A percentile compares a stretch with the other conserved stretches of the same genome.
Evolutionary conservation across 2,888 invertebrate species (phyloP).

Genomic region (Pheosia tremula): DNA sequence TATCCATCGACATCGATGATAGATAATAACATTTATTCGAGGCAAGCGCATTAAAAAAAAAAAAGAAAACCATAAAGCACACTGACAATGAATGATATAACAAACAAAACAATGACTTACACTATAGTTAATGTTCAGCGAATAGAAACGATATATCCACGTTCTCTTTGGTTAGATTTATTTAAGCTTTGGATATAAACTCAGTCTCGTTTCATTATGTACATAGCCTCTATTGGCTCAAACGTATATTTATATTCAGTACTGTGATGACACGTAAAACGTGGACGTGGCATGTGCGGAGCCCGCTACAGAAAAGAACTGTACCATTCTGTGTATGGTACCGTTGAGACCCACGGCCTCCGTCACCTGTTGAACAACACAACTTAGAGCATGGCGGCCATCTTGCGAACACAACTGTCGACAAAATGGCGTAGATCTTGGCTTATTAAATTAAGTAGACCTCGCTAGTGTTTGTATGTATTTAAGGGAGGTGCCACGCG

Average conservation of each 20-base stretch:
- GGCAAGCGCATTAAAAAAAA: conserved; percentile 74
- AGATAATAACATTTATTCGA: conserved; percentile 55
- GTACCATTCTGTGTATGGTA: conserved; percentile 86
- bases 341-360: conserved; percentile 86
- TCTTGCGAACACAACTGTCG: conserved; percentile 46
- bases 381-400: conserved; percentile 75
- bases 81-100: conserved; percentile 82
- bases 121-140: conserved; percentile 78
- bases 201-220: conserved; percentile 82
- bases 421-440: conserved; percentile 41
- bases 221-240: conserved; percentile 69
- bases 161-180: conserved; percentile 73
- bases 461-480: conserved; percentile 24
- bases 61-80: conserved; percentile 77
- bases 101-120: conserved; percentile 84
- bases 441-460: conserved; percentile 31
- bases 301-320: conserved; percentile 86
- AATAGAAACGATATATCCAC: conserved; percentile 76
- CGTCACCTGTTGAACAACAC: conserved; percentile 86
- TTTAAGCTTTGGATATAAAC: conserved; percentile 75
- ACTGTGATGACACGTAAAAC: conserved; percentile 87
- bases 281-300: conserved; percentile 85
- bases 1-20: conserved; percentile 27
- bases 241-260: conserved; percentile 70
- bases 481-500: conserved; percentile 49